A percentile compares a stretch with the other conserved stretches of the same genome.
Conservation (phyloP, 2,113 vertebrate genomes). For the human region DNA sequence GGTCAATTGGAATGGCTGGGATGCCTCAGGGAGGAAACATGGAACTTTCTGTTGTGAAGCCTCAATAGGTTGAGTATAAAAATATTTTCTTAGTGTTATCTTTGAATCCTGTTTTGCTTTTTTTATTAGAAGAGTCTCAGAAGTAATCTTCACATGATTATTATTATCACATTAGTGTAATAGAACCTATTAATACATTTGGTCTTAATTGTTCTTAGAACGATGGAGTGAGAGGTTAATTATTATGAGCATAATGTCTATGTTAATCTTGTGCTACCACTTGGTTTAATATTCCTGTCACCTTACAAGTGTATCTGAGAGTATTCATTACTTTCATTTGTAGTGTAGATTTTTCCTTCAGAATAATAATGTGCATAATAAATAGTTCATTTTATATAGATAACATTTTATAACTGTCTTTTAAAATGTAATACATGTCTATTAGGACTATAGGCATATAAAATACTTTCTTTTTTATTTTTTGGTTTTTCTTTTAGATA, state of each 20-base stretch:
- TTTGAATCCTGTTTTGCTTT: not conserved
- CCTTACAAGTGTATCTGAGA: conserved; percentile 28
- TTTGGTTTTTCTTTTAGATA: not conserved
- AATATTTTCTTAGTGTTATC: not conserved
- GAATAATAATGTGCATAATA: not conserved
- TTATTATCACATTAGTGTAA: conserved; percentile 21
- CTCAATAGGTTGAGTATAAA: not conserved
- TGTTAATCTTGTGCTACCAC: conserved; percentile 36
- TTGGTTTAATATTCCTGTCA: conserved; percentile 61
- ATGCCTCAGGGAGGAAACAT: not conserved
- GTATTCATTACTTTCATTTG: not conserved
- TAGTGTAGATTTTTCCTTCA: not conserved
- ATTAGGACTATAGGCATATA: not conserved
- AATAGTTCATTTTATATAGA: conserved; percentile 9
- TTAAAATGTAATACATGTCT: not conserved
- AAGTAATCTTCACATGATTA: not conserved
- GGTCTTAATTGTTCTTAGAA: conserved; percentile 49
- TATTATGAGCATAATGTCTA: conserved; percentile 41
- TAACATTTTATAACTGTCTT: conserved; percentile 14
- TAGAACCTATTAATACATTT: conserved; percentile 51
- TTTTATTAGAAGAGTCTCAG: not conserved
- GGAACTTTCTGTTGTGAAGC: not conserved
- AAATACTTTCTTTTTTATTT: not conserved
- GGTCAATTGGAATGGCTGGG: not conserved
- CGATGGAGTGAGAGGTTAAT: conserved; percentile 42